Evolutionary conservation across 2,113 vertebrate species (phyloP), one percentile per base, ranked within the genome.

Genomic region (Gobio gobio): DNA sequence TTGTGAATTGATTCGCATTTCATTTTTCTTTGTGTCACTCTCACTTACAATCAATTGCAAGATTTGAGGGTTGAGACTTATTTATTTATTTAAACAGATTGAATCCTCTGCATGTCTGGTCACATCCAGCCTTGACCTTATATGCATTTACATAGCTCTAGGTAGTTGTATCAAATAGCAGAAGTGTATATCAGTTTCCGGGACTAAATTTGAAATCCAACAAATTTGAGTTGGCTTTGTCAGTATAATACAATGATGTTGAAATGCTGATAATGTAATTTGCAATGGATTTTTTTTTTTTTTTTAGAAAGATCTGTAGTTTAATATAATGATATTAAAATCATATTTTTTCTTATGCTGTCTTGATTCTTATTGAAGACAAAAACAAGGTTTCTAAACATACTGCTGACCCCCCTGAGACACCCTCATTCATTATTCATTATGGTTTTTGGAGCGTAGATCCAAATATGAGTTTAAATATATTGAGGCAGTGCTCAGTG

Each of bases 1-100:
- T 68, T 81, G 73, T 84, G 63, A 89, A 88, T 85, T 74, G 75
- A 83, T 83, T 90, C 29, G 59, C 24, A 84, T 82, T 58, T 83
- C 12, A 14, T 83, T 84, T 36, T 75, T 51, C 74, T 75, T 77
- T 84, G 70, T 78, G 47, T 78, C 58, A 22, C 66, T 61, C 51
- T 80, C 68, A 33, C 18, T 56, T 51, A n/a, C 40, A 72, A 84
- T 89, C 58, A 78, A 18, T 72, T 24, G 72, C 49, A 26, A 18
- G 72, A 66, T 84, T 56, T 59, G 70, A 68, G 61, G 43, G n/a
- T 68, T 14, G 6, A 45, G n/a, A 51, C 76, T 86, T 81, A 29
- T 29, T 58, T 59, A 47, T 56, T 56, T 74, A 47, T 73, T 83
- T 43, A 22, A 56, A 20, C 64, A 24, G 22, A 40, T 68, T 85